Base-by-base conservation (phyloP, 2,797 vertebrate species). In the Xenopus petersii region DNA sequence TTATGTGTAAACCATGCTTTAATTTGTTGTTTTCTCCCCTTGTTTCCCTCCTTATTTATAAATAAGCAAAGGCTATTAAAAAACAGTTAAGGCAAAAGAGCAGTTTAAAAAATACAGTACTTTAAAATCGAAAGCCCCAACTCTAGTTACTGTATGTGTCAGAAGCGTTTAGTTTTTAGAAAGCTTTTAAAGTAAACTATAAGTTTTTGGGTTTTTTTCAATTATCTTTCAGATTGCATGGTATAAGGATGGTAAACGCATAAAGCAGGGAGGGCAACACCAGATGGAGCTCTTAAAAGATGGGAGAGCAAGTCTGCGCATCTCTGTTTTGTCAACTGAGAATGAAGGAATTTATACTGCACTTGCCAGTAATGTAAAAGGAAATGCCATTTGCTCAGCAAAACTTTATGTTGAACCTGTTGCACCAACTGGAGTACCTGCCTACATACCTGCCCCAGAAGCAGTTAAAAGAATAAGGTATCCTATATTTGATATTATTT, bases 281-380 rank as follows among this genome's bases (percentile, higher is more conserved):
- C 94, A 94, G 73, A 94, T 96, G 88, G 96, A 98, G 72, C 85
- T 94, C 80, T 90, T 97, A 61, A 94, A 93, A 80, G 96, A 98
- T 0, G 97, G 97, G 58, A 93, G 93, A 48, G 95, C 95, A 80
- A 97, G 93, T 81, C 89, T 99, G 10, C 95, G 92, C 36, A 87
- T 99, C 71, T 89, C 95, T 64, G 92, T 95, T 77, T 92, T 98
- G 68, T 87, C 94, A 58, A 95, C 96, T 48, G 97, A 99, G 88
- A 96, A 99, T 77, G 97, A 98, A 83, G 97, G 97, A 10, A 94
- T 98, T 81, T 99, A 99, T 78, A 98, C 96, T 0, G 97, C 91
- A 63, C 94, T 98, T 76, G 92, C 93, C 64, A 87, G 91, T 82
- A 99, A 99, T 75, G 86, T 95, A 82, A 96, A 95, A 87, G 96